Evolutionary conservation across 1,140 invertebrate genomes (phyloP), one percentile per base, ranked within the genome.

Genomic region (Metopolophium dirhodum): DNA sequence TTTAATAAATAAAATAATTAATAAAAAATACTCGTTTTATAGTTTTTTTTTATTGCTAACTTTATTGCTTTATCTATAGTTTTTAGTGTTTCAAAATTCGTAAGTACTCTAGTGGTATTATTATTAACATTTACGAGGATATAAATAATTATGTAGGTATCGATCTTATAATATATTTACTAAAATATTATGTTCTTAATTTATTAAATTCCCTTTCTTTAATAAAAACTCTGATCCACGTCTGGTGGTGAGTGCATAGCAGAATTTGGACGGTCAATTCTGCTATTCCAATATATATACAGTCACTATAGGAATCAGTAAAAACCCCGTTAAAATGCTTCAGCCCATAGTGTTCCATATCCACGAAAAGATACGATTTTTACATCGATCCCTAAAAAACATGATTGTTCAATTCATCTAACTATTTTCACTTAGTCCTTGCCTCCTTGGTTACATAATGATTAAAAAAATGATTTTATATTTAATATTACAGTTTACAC

Each of bases 321-420:
- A 54, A 54, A 77, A 35, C 18, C n/a, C 14, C 14, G 30, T 4
- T 77, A n/a, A 77, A n/a, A 77, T 7, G 11, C 14, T 11, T 77
- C 14, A 35, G 0, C 14, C 1, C 30, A n/a, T 0, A n/a, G 2
- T 14, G n/a, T n/a, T 35, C 6, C 14, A 68, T 6, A 20, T n/a
- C 61, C 3, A 3, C 26, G 26, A 68, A 11, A 30, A 30, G 61
- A 30, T 14, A 68, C 11, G 26, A 68, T 1, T 20, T n/a, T 20
- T n/a, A n/a, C 14, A 77, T 35, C 6, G n/a, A 77, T 77, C 14
- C 14, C 1, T 1, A 3, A 77, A 77, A 77, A 7, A 77, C n/a
- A 0, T n/a, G 11, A 77, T n/a, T n/a, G n/a, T 14, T n/a, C n/a
- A 77, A 3, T 77, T n/a, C 6, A n/a, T n/a, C 1, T n/a, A 77